phyloP scores from a whole-genome alignment of 2,888 invertebrate species.

The Tipula unca region DNA sequence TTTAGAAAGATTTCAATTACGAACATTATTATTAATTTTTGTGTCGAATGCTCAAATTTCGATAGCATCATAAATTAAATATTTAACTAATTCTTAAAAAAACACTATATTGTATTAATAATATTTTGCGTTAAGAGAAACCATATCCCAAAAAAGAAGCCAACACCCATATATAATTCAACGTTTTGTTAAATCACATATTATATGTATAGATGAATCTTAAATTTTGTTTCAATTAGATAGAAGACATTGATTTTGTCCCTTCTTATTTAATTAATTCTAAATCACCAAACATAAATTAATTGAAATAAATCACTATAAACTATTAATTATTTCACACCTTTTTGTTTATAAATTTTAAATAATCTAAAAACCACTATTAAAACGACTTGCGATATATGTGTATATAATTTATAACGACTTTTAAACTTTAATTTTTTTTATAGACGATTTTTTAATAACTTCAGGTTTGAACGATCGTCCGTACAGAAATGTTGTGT shows the following conservation, averaged over 20 bases:
- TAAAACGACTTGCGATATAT: not conserved
- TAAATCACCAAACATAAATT: not conserved
- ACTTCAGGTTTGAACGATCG: not conserved
- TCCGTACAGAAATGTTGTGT: not conserved
- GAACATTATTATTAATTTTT: not conserved
- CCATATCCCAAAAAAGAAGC: not conserved
- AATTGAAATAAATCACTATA: not conserved
- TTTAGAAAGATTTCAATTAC: not conserved
- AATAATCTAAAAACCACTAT: not conserved
- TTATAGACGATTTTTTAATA: not conserved
- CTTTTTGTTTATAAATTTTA: not conserved
- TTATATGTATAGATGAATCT: not conserved
- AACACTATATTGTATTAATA: not conserved
- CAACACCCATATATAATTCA: not conserved
- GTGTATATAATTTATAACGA: not conserved
- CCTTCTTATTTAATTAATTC: not conserved
- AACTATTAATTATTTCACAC: not conserved
- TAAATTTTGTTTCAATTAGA: not conserved
- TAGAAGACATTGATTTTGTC: not conserved
- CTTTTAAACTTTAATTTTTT: not conserved
- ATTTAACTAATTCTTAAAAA: not conserved
- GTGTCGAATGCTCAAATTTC: not conserved
- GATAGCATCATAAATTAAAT: not conserved
- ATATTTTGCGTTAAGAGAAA: not conserved
- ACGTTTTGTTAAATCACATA: not conserved